These are phyloP conservation scores for Alligator sinensis DNA, from an alignment of 2,113 vertebrate species.

Conservation along the genomic window DNA sequence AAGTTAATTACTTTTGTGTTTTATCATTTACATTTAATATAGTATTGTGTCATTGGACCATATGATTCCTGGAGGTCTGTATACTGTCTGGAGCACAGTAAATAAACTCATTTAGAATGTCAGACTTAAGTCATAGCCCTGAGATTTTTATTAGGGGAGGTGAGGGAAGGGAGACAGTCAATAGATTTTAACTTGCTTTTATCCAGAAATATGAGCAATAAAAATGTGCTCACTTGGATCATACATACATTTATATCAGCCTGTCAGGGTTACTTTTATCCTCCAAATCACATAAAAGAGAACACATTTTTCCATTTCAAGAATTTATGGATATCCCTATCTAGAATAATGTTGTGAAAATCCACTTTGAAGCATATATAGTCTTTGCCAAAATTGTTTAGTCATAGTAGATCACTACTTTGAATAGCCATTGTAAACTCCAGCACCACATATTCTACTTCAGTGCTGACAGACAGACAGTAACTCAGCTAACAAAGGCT, in stretches of 20 bases:
- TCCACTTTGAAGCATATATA: neutral
- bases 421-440: neutral
- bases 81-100: constrained; percentile 25
- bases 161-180: neutral
- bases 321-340: neutral
- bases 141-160: neutral
- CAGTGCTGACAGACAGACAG: neutral
- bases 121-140: constrained; percentile 5
- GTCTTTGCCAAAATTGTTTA: too few species aligned
- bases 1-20: neutral
- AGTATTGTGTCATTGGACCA: neutral
- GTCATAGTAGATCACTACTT: neutral
- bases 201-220: neutral
- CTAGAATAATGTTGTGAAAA: neutral
- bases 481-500: neutral
- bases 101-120: constrained; percentile 42
- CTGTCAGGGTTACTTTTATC: neutral
- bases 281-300: constrained; percentile 1
- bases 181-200: neutral
- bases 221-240: neutral
- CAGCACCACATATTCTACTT: neutral
- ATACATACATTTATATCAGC: neutral
- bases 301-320: neutral
- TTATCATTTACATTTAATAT: neutral
- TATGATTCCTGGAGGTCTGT: neutral